Evolutionary conservation across 2,113 vertebrate genomes (phyloP).

Genomic region (Aythya baeri): DNA sequence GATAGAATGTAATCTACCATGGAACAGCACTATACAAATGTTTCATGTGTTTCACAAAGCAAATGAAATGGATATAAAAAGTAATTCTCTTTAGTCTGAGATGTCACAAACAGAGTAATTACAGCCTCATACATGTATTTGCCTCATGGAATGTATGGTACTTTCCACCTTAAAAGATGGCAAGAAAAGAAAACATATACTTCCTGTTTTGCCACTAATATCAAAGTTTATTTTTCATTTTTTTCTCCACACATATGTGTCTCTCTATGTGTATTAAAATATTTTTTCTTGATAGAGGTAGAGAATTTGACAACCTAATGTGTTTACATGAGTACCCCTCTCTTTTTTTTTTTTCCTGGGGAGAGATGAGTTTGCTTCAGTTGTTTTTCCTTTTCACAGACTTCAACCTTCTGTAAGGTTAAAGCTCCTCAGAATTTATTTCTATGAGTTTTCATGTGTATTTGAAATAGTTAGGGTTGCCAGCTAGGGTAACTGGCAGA

Average conservation of each 20-base stretch:
- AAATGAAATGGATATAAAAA: neutral
- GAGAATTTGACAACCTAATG: neutral
- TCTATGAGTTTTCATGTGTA: neutral
- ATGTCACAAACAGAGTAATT: constrained; percentile 18
- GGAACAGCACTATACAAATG: neutral
- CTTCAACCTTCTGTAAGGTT: neutral
- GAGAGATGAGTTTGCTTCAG: accelerated
- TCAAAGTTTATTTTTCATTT: neutral
- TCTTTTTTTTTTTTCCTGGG: neutral
- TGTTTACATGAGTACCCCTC: accelerated
- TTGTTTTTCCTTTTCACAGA: neutral
- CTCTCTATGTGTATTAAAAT: neutral
- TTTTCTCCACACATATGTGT: neutral
- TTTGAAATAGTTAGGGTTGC: neutral
- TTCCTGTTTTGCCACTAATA: neutral
- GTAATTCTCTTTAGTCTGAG: neutral
- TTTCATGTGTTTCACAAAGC: neutral
- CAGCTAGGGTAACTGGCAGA: neutral
- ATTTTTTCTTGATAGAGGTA: neutral
- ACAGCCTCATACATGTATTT: neutral
- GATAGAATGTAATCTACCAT: neutral
- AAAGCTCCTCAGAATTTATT: neutral
- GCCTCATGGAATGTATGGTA: neutral
- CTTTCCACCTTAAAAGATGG: neutral
- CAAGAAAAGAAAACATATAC: neutral